Evolutionary conservation across 37 sponge, comb jelly and placozoan genomes (phyloP).

Genomic region (Theonella swinhoei): DNA sequence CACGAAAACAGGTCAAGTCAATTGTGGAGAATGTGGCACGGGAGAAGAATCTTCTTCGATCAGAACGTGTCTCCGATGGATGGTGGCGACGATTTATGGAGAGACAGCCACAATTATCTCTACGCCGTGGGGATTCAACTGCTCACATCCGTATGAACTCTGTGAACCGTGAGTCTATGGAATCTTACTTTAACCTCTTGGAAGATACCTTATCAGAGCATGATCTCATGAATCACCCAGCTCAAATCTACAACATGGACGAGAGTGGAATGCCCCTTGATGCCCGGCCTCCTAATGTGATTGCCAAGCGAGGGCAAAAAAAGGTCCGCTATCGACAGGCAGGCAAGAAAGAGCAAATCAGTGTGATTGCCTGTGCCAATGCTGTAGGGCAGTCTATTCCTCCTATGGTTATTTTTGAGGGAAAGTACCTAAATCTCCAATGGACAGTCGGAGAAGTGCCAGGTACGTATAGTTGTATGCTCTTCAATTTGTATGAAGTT

Average conservation of each 20-base stretch:
- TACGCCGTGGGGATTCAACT: conserved; percentile 1
- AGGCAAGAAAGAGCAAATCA: conserved; percentile 43
- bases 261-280: conserved; percentile 57
- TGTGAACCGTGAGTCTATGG: background rate
- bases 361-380: conserved; percentile 47
- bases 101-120: background rate
- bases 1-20: conserved; percentile 1
- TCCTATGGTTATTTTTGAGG: conserved; percentile 42
- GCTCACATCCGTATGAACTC: conserved; percentile 14
- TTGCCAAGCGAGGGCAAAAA: conserved; percentile 28
- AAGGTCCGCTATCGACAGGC: conserved; percentile 31
- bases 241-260: conserved; percentile 47
- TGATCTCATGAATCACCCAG: conserved; percentile 24
- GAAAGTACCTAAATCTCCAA: conserved; percentile 11
- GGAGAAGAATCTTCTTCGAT: background rate
- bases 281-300: conserved; percentile 5
- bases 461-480: too few species aligned
- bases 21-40: conserved; percentile 11
- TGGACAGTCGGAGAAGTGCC: conserved; percentile 40
- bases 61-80: background rate
- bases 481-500: too few species aligned
- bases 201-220: background rate
- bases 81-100: conserved; percentile 6
- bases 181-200: background rate
- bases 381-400: conserved; percentile 54